A percentile compares a stretch with the other conserved stretches of the same genome.
Evolutionary conservation across 64 coral and sea anemone genomes (phyloP).

Genomic region (Montipora foliosa): DNA sequence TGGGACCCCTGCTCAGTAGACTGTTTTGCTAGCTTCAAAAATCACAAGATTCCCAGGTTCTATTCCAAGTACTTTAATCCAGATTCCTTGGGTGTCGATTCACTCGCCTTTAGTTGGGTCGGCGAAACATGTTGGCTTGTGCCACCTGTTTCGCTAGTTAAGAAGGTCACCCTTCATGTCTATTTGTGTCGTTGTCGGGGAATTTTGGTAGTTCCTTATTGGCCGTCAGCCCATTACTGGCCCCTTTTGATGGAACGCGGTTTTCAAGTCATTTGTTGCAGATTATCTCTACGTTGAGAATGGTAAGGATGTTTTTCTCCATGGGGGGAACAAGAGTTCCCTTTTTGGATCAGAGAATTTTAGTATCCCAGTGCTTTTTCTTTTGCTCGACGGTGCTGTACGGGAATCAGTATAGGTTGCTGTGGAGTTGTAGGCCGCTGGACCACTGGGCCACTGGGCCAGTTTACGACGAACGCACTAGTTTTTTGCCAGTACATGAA

Average conservation of each 20-base stretch:
- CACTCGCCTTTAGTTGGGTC: conserved; percentile 16
- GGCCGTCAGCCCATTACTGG: no score
- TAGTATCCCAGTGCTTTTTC: conserved; percentile 28
- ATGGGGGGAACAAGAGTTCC: conserved; percentile 37
- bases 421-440: conserved; percentile 11
- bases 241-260: conserved; percentile 27
- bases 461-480: conserved; percentile 3
- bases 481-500: conserved; percentile 11
- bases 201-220: no score
- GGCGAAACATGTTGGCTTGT: conserved; percentile 51
- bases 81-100: background rate
- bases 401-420: conserved; percentile 25
- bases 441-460: background rate
- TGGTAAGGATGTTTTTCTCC: conserved; percentile 17
- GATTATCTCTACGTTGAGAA: conserved; percentile 21
- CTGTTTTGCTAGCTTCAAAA: no score
- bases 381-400: conserved; percentile 30
- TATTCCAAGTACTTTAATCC: no score
- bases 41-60: no score
- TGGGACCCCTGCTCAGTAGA: no score
- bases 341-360: conserved; percentile 46
- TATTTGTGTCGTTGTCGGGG: background rate
- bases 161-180: conserved; percentile 13
- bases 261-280: background rate
- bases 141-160: conserved; percentile 42